Percentiles rank a stretch among this genome's conserved stretches.
These are phyloP conservation scores for Gobionotothen gibberifrons DNA, from an alignment of 2,797 vertebrate species.

Conservation along the genomic window DNA sequence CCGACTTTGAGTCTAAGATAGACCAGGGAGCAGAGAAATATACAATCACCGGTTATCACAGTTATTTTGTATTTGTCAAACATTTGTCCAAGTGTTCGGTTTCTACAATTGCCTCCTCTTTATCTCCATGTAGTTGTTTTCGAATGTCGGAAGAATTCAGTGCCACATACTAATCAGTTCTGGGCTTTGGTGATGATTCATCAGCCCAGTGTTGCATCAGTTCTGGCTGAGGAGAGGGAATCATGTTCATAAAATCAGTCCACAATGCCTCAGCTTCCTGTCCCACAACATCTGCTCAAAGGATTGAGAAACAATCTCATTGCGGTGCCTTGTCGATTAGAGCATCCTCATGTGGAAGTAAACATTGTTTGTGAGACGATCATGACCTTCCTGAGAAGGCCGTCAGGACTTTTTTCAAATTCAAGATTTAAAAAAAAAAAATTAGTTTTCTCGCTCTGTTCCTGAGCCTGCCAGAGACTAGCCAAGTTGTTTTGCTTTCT, in stretches of 20 bases:
- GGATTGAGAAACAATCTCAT: constrained; percentile 57
- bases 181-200: constrained; percentile 48
- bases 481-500: constrained; percentile 67
- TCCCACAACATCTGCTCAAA: constrained; percentile 76
- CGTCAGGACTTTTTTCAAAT: constrained; percentile 22
- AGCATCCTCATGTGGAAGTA: constrained; percentile 64
- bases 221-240: constrained; percentile 35
- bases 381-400: constrained; percentile 41
- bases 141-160: constrained; percentile 65
- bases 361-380: constrained; percentile 61
- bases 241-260: constrained; percentile 59
- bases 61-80: neutral
- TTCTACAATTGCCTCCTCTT: neutral
- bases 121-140: constrained; percentile 17
- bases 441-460: constrained; percentile 52
- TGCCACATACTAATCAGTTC: constrained; percentile 15
- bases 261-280: constrained; percentile 67
- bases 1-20: neutral
- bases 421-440: constrained; percentile 21
- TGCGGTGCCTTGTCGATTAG: constrained; percentile 41
- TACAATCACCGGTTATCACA: neutral
- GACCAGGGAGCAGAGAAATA: neutral
- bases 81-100: neutral
- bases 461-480: constrained; percentile 41
- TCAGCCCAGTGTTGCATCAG: constrained; percentile 39